A percentile compares a stretch with the other conserved stretches of the same genome.
Conservation (phyloP, 2,797 vertebrate genomes). For the Champsocephalus gunnari region DNA sequence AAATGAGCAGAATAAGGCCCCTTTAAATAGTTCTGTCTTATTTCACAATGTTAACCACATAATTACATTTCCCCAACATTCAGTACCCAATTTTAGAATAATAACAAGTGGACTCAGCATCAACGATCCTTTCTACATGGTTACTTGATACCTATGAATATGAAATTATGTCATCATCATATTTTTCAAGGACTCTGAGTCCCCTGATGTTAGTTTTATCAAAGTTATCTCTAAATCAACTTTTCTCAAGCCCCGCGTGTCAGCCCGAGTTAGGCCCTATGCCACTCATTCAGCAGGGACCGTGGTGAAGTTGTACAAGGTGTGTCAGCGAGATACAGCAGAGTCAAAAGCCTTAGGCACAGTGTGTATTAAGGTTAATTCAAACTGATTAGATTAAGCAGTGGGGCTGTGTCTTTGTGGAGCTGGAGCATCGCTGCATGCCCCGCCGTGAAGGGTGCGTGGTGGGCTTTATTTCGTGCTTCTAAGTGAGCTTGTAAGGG, state of each 20-base stretch:
- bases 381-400: conserved; percentile 84
- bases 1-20: too few species aligned
- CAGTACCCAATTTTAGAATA: too few species aligned
- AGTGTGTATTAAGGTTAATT: conserved; percentile 82
- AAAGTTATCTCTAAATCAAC: conserved; percentile 59
- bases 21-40: too few species aligned
- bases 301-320: conserved; percentile 74
- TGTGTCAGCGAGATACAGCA: conserved; percentile 77
- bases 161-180: neutral
- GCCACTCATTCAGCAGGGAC: conserved; percentile 69
- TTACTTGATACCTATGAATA: conserved; percentile 2
- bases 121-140: neutral
- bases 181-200: neutral
- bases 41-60: too few species aligned
- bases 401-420: conserved; percentile 71
- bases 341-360: conserved; percentile 72
- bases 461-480: conserved; percentile 54
- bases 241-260: conserved; percentile 62
- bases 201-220: conserved; percentile 21
- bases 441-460: conserved; percentile 63
- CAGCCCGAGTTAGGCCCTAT: conserved; percentile 59
- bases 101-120: neutral
- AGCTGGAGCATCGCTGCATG: conserved; percentile 44
- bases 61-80: too few species aligned
- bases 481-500: conserved; percentile 47